Evolutionary conservation across 1,140 invertebrate species (phyloP), one percentile per base, ranked within the genome.

Genomic region (Aricia agestis): DNA sequence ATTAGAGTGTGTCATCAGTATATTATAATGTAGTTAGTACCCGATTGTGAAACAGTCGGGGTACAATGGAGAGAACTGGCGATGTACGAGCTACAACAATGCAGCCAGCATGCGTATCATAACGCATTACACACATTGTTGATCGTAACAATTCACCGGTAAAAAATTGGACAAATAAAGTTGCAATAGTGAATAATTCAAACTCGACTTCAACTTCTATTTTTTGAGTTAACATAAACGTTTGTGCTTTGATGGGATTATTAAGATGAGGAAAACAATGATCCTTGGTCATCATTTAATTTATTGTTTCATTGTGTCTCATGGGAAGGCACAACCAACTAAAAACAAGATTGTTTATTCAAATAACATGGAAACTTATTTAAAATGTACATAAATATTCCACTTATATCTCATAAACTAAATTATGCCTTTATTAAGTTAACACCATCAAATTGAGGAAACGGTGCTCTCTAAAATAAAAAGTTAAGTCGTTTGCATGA

Each of bases 21-120:
- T 52, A 52, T 52, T 52, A 52, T 52, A 52, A 52, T 52, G 45
- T 15, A 9, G 32, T 18, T 15, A 9, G 18, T 63, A 11, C 18
- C 18, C 19, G 59, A 63, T 63, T 63, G 18, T 19, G 59, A 63
- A 63, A 63, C 59, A 63, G 18, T 9, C 59, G 59, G 11, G 59
- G 10, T 25, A 19, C 59, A 63, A 63, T 63, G 59, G 19, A 63
- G 59, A 63, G 59, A 63, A 18, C 59, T 25, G 59, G 45, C 45
- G 13, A 36, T 17, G 59, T 11, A 25, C 58, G n/a, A 59, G 58
- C 58, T 52, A 3, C 45, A 52, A 59, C 58, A 17, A 19, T 59
- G 58, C 58, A 18, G 5, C n/a, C 18, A 18, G 59, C 6, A 63
- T 59, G 58, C 58, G 18, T 63, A 19, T 63, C 59, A 63, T 19